Conservation (phyloP, 2,888 invertebrate species). For the Agrenia bidenticulata region DNA sequence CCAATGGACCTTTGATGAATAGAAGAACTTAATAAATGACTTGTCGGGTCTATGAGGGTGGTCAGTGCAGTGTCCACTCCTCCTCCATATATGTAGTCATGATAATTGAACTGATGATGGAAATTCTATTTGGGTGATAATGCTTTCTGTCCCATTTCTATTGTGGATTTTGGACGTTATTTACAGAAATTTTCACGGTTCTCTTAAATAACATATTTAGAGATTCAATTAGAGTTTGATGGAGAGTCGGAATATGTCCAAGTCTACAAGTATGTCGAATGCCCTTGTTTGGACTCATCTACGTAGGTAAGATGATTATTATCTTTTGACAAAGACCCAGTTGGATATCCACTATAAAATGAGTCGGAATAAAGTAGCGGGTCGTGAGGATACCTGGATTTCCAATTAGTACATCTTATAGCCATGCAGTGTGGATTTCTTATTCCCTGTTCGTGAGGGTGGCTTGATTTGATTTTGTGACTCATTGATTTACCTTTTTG, state of each 20-base stretch:
- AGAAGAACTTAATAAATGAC: conserved; percentile 6
- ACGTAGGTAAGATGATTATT: conserved; percentile 18
- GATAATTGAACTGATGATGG: background rate
- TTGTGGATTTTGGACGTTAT: background rate
- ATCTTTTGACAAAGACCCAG: conserved; percentile 18
- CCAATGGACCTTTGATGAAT: background rate
- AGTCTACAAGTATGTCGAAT: no score
- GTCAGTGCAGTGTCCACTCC: background rate
- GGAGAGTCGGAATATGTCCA: background rate
- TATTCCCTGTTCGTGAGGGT: conserved; percentile 14
- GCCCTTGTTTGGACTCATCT: conserved; percentile 15
- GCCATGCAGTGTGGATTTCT: background rate
- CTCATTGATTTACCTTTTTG: conserved; percentile 9
- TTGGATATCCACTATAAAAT: conserved; percentile 11
- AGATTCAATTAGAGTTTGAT: background rate
- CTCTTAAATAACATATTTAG: background rate
- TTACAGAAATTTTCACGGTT: background rate
- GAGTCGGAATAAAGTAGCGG: conserved; percentile 15
- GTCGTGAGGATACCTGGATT: conserved; percentile 34
- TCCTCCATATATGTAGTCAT: background rate
- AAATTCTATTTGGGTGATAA: background rate
- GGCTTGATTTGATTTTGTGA: conserved; percentile 12
- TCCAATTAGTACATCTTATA: conserved; percentile 23
- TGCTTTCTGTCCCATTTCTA: background rate
- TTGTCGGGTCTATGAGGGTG: conserved; percentile 12